Percentiles rank a stretch among this genome's conserved stretches.
Evolutionary conservation across 2,113 vertebrate species (phyloP).

Genomic region (Poecile atricapillus): DNA sequence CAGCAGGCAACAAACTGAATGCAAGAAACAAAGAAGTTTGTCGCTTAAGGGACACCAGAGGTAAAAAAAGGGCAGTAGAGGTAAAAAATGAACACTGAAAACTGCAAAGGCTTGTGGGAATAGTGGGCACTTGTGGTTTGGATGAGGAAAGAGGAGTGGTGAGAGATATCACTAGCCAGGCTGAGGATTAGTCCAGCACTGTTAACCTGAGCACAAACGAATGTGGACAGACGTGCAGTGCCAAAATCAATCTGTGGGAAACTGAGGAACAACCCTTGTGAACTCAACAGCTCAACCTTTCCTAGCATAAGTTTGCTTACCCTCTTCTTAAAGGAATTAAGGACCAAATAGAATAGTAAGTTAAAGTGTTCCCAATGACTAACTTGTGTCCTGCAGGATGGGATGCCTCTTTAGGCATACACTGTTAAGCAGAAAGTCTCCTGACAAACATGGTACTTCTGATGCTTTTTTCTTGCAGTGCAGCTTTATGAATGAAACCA

Average conservation of each 20-base stretch:
- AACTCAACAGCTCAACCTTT: neutral
- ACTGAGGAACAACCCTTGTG: neutral
- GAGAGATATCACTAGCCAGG: neutral
- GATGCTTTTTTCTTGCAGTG: neutral
- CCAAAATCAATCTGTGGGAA: neutral
- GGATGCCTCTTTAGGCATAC: neutral
- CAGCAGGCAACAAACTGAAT: neutral
- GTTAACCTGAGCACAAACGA: neutral
- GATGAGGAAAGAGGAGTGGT: neutral
- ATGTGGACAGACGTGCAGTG: neutral
- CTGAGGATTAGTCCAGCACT: neutral
- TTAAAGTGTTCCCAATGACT: neutral
- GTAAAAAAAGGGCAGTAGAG: too few species aligned
- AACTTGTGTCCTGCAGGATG: neutral
- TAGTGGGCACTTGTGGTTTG: neutral
- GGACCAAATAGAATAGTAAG: neutral
- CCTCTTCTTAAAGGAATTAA: neutral
- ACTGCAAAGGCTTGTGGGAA: neutral
- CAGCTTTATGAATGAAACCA: neutral
- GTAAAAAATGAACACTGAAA: neutral
- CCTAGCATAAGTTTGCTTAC: neutral
- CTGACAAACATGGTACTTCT: neutral
- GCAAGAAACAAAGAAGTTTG: neutral
- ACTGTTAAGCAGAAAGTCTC: neutral
- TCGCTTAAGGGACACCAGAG: neutral